Evolutionary conservation across 2,113 vertebrate genomes (phyloP).

Genomic region (Silurus asotus): DNA sequence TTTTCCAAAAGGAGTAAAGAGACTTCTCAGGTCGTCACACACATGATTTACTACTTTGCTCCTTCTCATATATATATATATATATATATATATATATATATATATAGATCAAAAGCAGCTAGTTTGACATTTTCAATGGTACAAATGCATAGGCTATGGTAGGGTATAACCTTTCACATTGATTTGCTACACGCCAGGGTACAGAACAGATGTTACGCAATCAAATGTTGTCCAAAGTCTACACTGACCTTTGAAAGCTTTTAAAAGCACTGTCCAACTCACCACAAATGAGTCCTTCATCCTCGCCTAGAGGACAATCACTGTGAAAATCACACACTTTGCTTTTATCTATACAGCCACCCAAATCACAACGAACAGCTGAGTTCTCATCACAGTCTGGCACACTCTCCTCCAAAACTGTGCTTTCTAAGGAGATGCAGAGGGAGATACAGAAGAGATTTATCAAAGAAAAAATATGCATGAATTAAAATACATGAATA

Average conservation of each 20-base stretch:
- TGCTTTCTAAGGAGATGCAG: constrained; percentile 57
- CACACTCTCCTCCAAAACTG: constrained; percentile 16
- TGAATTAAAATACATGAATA: not conserved
- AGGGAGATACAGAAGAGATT: constrained; percentile 25
- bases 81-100: not conserved
- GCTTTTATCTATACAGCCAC: constrained; percentile 74
- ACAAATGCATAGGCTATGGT: not conserved
- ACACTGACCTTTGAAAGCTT: constrained; percentile 20
- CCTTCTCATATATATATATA: not conserved
- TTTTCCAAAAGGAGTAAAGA: too few species aligned
- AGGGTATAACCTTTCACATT: not conserved
- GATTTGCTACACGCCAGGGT: not conserved
- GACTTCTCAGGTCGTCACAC: too few species aligned
- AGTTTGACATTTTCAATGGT: not conserved
- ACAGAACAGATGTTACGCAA: constrained; percentile 11
- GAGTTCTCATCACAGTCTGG: constrained; percentile 59
- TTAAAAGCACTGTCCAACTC: constrained; percentile 52
- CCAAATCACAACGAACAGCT: constrained; percentile 72
- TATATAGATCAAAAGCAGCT: not conserved
- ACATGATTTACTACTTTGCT: not conserved
- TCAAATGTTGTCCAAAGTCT: not conserved
- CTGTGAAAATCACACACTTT: constrained; percentile 80
- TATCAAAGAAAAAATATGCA: not conserved
- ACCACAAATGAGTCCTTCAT: constrained; percentile 80
- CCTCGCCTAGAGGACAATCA: constrained; percentile 77